These are phyloP conservation scores for Apogon talboti DNA, from an alignment of 2,797 vertebrate genomes.

Conservation along the genomic window DNA sequence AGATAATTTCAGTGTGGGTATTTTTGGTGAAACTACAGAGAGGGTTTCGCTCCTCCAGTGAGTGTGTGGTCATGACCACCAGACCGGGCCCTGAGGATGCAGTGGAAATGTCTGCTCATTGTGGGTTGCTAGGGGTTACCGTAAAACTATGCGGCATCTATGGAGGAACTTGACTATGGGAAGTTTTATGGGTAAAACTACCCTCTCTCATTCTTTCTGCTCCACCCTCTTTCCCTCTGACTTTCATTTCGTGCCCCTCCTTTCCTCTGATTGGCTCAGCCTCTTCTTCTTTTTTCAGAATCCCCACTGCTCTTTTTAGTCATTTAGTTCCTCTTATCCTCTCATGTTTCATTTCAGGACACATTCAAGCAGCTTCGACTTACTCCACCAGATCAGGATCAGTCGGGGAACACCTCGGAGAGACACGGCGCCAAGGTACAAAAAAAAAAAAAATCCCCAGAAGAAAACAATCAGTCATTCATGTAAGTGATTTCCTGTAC, in stretches of 20 bases:
- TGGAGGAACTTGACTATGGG: conserved; percentile 37
- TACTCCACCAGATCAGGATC: conserved; percentile 74
- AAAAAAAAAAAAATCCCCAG: neutral
- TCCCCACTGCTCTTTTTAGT: conserved; percentile 14
- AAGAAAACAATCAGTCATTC: neutral
- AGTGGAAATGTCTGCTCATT: conserved; percentile 37
- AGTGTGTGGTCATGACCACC: neutral
- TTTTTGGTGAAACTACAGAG: conserved; percentile 36
- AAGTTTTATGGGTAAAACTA: conserved; percentile 45
- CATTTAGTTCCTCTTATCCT: conserved; percentile 27
- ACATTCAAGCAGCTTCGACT: conserved; percentile 75
- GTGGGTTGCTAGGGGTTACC: conserved; percentile 54
- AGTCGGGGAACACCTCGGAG: conserved; percentile 55
- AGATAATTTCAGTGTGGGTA: conserved; percentile 36
- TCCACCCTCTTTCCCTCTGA: conserved; percentile 35
- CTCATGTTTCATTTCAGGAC: conserved; percentile 73
- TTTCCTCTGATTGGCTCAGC: conserved; percentile 17
- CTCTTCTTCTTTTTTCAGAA: conserved; percentile 9
- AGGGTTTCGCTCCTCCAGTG: conserved; percentile 2
- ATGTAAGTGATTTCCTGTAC: neutral
- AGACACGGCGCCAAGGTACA: conserved; percentile 76
- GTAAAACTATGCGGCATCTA: conserved; percentile 25
- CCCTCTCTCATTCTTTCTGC: neutral
- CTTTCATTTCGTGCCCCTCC: conserved; percentile 38
- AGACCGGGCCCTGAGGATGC: no score